phyloP scores from a whole-genome alignment of 2,888 invertebrate species.

The Drosophila kokeensis region DNA sequence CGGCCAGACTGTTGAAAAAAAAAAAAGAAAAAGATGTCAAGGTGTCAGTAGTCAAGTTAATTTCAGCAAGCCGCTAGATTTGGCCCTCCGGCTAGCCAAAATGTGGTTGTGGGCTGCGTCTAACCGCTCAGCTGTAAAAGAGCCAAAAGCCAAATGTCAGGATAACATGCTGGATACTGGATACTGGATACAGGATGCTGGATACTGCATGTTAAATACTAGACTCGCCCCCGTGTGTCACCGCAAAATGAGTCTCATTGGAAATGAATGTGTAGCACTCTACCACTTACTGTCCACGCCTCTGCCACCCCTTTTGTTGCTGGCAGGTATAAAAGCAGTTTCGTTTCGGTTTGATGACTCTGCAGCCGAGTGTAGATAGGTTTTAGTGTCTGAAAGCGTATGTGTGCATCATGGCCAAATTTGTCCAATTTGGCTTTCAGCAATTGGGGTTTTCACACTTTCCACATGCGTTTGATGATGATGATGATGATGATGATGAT shows the following conservation, averaged over 20 bases:
- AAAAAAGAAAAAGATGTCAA: conserved; percentile 75
- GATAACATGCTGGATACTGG: conserved; percentile 46
- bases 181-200: conserved; percentile 8
- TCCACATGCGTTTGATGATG: conserved; percentile 18
- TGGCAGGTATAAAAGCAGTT: conserved; percentile 74
- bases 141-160: conserved; percentile 60
- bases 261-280: conserved; percentile 64
- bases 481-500: conserved; percentile 12
- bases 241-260: conserved; percentile 80
- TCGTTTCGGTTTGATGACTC: conserved; percentile 59
- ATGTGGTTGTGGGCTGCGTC: conserved; percentile 70
- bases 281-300: background rate
- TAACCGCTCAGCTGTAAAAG: conserved; percentile 77
- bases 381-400: conserved; percentile 10
- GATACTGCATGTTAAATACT: conserved; percentile 2
- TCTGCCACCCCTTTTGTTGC: conserved; percentile 2
- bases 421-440: conserved; percentile 53
- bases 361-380: conserved; percentile 24
- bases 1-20: conserved; percentile 45
- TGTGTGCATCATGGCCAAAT: conserved; percentile 31
- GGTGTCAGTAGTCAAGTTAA: conserved; percentile 79
- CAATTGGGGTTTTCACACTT: conserved; percentile 46
- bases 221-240: conserved; percentile 47
- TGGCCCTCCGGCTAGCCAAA: conserved; percentile 12
- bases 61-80: conserved; percentile 42